These are phyloP conservation scores for Plagodis pulveraria DNA, from an alignment of 2,888 invertebrate genomes.

Conservation along the genomic window DNA sequence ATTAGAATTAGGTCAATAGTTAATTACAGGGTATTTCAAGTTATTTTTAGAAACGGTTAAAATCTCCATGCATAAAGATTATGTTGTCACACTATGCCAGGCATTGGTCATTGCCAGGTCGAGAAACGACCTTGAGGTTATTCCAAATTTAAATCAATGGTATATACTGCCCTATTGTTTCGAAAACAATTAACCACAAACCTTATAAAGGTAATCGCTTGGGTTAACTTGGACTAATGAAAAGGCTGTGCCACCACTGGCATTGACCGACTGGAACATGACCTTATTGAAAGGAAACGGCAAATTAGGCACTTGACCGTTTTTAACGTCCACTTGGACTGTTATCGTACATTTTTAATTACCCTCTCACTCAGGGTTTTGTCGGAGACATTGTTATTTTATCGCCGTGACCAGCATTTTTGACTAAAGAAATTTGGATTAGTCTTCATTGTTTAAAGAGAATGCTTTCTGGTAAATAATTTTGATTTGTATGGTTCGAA, in stretches of 20 bases:
- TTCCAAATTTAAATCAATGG: constrained; percentile 48
- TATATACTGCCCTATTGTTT: constrained; percentile 48
- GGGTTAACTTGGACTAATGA: constrained; percentile 20
- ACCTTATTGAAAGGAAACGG: constrained; percentile 20
- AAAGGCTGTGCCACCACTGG: constrained; percentile 18
- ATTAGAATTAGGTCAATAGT: too few species aligned
- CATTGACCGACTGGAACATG: constrained; percentile 34
- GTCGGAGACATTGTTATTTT: constrained; percentile 8
- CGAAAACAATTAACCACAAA: constrained; percentile 44
- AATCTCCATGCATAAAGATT: too few species aligned
- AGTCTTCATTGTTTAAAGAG: too few species aligned
- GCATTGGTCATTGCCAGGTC: constrained; percentile 50
- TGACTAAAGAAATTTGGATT: too few species aligned
- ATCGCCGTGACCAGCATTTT: neutral
- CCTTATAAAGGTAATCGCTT: constrained; percentile 27
- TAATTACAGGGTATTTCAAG: too few species aligned
- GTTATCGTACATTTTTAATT: constrained; percentile 20
- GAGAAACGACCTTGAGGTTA: constrained; percentile 28
- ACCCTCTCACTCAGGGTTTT: constrained; percentile 3
- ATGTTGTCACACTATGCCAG: neutral
- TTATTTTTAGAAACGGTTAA: too few species aligned
- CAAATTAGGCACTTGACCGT: constrained; percentile 19
- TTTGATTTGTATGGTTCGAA: too few species aligned
- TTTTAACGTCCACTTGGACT: constrained; percentile 18
- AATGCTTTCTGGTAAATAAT: too few species aligned